These are phyloP conservation scores for Spisula subtruncata DNA, from an alignment of 2,888 invertebrate species.

Conservation along the genomic window DNA sequence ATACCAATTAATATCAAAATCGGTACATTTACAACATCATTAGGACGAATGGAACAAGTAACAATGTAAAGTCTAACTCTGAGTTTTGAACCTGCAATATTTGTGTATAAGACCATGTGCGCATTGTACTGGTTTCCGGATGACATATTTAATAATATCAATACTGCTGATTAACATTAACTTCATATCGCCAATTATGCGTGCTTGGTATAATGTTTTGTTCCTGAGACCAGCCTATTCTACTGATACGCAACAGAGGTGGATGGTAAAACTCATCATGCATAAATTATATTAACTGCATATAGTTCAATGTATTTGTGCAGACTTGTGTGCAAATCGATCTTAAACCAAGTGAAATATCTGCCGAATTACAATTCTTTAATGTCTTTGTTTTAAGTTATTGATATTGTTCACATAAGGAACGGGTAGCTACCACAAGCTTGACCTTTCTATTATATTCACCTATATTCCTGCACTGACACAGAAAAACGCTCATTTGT, in stretches of 20 bases:
- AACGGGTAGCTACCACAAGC: neutral
- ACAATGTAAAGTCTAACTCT: too few relatives aligned
- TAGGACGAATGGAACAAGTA: too few relatives aligned
- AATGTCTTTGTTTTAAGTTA: neutral
- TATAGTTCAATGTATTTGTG: neutral
- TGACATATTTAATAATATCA: too few relatives aligned
- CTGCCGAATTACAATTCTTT: neutral
- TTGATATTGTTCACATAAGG: neutral
- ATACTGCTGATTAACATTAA: too few relatives aligned
- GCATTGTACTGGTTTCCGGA: too few relatives aligned
- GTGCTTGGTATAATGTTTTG: neutral
- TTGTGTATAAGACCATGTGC: too few relatives aligned
- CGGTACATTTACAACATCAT: too few relatives aligned
- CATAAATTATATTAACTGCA: neutral
- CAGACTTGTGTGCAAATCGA: neutral
- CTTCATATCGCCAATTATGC: too few relatives aligned
- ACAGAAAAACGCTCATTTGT: conserved; percentile 7
- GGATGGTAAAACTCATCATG: neutral
- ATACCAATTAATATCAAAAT: too few relatives aligned
- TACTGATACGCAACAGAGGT: neutral
- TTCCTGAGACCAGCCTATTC: neutral
- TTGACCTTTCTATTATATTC: neutral
- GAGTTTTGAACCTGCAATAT: too few relatives aligned
- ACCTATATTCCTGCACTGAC: neutral
- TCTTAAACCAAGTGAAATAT: neutral